Conservation (phyloP, 2,113 vertebrate genomes). For the Zeus faber region DNA sequence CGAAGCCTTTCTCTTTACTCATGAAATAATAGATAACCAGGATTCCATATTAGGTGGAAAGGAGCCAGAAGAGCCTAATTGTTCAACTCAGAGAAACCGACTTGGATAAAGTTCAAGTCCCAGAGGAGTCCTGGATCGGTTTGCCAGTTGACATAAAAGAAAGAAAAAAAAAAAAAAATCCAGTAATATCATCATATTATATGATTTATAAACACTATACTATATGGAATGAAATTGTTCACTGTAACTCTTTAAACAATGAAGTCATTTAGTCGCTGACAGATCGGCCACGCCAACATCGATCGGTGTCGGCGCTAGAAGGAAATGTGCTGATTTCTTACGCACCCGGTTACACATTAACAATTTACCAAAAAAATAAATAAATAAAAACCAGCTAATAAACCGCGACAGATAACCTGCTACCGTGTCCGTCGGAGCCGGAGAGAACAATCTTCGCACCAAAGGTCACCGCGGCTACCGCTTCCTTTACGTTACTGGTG, state of each 20-base stretch:
- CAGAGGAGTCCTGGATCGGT: too few species aligned
- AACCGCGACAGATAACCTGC: constrained; percentile 68
- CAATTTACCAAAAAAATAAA: constrained; percentile 60
- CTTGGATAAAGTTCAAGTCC: too few species aligned
- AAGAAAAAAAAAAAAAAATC: background rate
- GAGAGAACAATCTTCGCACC: constrained; percentile 60
- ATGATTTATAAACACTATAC: background rate
- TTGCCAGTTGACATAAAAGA: constrained; percentile 34
- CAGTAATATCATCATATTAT: background rate
- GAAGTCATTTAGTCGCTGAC: constrained; percentile 54
- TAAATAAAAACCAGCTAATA: constrained; percentile 65
- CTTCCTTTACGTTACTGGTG: constrained; percentile 24
- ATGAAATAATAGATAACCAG: constrained; percentile 77
- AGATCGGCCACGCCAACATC: constrained; percentile 48
- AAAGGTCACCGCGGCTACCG: constrained; percentile 59
- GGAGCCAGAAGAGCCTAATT: constrained; percentile 53
- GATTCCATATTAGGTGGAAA: constrained; percentile 71
- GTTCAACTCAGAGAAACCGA: constrained; percentile 37
- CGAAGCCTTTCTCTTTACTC: constrained; percentile 74
- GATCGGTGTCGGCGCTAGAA: constrained; percentile 58
- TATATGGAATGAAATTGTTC: constrained; percentile 11
- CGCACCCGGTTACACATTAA: constrained; percentile 74
- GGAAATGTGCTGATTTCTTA: constrained; percentile 74
- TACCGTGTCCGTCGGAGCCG: constrained; percentile 63
- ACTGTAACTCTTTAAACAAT: constrained; percentile 56